Percentiles rank a stretch among this genome's conserved stretches.
Conservation (phyloP, 1,140 invertebrate genomes). For the Spodoptera litura region DNA sequence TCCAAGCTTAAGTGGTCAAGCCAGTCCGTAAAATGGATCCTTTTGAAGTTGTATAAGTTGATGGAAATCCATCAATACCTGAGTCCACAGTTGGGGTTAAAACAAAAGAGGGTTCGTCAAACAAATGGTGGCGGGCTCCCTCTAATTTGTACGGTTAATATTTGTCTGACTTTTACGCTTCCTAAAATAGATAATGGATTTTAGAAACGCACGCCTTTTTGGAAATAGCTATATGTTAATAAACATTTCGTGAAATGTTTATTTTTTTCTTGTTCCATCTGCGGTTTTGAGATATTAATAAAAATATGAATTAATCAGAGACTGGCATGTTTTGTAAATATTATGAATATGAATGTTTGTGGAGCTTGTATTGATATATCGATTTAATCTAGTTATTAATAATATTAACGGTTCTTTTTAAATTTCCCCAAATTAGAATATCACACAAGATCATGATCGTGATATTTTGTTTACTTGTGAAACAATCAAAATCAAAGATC, state of each 20-base stretch:
- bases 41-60: background rate
- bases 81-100: constrained; percentile 28
- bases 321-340: background rate
- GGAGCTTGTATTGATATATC: no score
- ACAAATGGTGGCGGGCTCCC: constrained; percentile 35
- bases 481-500: no score
- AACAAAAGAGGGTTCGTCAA: constrained; percentile 35
- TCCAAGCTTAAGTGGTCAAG: constrained; percentile 13
- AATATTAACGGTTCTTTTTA: no score
- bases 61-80: constrained; percentile 25
- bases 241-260: background rate
- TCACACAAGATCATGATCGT: no score
- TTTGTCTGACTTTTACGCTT: constrained; percentile 35
- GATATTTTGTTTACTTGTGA: no score
- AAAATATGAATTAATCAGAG: constrained; percentile 14
- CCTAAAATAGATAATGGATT: constrained; percentile 45
- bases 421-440: no score
- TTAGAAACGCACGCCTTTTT: constrained; percentile 22
- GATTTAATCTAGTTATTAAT: no score
- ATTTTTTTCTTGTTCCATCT: background rate
- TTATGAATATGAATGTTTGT: background rate
- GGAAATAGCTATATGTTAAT: background rate
- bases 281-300: background rate
- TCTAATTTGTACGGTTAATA: constrained; percentile 48
- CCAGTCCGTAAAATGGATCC: constrained; percentile 14